phyloP scores from a whole-genome alignment of 2,888 invertebrate genomes.

The Chloromyia formosa region DNA sequence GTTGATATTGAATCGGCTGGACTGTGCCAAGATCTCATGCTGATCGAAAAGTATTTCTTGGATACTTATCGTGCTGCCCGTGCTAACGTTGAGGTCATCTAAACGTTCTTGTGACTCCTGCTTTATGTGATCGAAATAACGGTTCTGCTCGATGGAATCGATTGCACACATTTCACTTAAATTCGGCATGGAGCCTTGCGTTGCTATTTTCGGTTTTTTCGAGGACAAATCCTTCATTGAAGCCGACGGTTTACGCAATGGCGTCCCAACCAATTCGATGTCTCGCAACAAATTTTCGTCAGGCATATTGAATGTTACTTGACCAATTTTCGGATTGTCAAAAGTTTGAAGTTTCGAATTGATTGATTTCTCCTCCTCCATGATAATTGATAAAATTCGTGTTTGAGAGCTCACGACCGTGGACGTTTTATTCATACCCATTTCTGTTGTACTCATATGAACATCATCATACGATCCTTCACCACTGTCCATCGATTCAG shows the following conservation, averaged over 20 bases:
- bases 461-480: conserved; percentile 5
- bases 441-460: neutral
- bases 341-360: neutral
- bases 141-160: conserved; percentile 62
- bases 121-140: conserved; percentile 55
- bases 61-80: conserved; percentile 54
- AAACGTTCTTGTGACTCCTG: conserved; percentile 47
- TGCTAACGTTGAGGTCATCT: conserved; percentile 53
- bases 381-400: conserved; percentile 57
- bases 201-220: conserved; percentile 52
- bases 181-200: conserved; percentile 64
- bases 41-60: conserved; percentile 59
- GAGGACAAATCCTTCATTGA: conserved; percentile 61
- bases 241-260: conserved; percentile 60
- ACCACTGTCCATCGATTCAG: conserved; percentile 4
- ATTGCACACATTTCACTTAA: conserved; percentile 61
- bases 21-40: conserved; percentile 63
- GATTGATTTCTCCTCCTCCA: conserved; percentile 56
- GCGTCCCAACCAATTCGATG: conserved; percentile 59
- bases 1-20: conserved; percentile 62
- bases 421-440: conserved; percentile 56
- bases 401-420: conserved; percentile 54
- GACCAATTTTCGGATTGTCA: neutral
- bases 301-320: conserved; percentile 46
- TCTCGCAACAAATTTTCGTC: conserved; percentile 57